Evolutionary conservation across 2,113 vertebrate genomes (phyloP).

Genomic region (Narcine bancroftii): DNA sequence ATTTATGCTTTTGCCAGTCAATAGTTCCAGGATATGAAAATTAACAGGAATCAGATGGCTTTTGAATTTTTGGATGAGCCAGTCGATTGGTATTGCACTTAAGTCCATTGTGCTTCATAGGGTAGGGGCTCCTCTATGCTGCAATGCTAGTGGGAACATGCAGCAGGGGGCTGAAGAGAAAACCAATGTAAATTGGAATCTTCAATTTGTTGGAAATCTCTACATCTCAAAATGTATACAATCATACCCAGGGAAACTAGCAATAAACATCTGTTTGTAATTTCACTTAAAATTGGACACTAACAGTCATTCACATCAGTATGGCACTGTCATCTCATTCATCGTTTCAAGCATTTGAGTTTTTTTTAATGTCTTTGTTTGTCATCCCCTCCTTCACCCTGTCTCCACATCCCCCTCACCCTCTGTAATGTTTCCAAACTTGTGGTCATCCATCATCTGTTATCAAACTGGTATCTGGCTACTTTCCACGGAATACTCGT

Average conservation of each 20-base stretch:
- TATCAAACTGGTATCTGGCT: neutral
- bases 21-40: constrained; percentile 4
- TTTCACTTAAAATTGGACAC: neutral
- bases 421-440: neutral
- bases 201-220: neutral
- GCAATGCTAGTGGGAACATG: neutral
- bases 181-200: neutral
- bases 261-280: constrained; percentile 3
- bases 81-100: neutral
- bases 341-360: constrained; percentile 3
- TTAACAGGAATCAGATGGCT: constrained; percentile 18
- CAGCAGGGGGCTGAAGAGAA: neutral
- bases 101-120: neutral
- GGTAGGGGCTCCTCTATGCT: neutral
- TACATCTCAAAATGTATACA: neutral
- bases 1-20: neutral
- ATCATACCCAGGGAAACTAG: neutral
- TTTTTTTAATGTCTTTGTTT: constrained; percentile 3
- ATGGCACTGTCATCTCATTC: neutral
- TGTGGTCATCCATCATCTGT: neutral
- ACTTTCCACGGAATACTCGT: neutral
- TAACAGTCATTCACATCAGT: neutral
- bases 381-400: neutral
- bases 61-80: neutral
- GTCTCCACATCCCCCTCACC: neutral